Evolutionary conservation across 1,140 invertebrate genomes (phyloP).

Genomic region (Micrasema minimum): DNA sequence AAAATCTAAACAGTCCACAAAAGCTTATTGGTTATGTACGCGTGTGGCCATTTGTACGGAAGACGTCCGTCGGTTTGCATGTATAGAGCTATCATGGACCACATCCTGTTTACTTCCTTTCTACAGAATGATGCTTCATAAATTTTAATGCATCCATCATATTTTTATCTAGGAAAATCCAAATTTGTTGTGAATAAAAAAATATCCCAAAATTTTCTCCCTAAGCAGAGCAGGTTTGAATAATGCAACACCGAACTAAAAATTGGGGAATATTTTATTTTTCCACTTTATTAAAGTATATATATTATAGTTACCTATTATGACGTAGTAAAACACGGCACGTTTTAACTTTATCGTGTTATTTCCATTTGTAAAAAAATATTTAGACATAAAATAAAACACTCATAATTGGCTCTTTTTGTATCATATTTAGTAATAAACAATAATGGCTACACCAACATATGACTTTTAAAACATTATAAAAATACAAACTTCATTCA

Average conservation of each 20-base stretch:
- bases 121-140: slow-evolving; percentile 44
- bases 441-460: slow-evolving; percentile 17
- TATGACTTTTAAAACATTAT: background rate
- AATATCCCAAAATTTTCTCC: background rate
- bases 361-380: background rate
- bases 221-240: background rate
- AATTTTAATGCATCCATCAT: slow-evolving; percentile 51
- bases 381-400: background rate
- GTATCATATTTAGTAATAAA: slow-evolving; percentile 6
- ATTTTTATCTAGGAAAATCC: slow-evolving; percentile 1
- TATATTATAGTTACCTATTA: background rate
- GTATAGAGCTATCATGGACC: slow-evolving; percentile 20
- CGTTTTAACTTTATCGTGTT: background rate
- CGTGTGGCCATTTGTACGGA: slow-evolving; percentile 16
- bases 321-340: background rate
- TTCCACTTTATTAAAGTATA: background rate
- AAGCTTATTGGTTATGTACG: slow-evolving; percentile 38
- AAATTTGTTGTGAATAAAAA: slow-evolving; percentile 10
- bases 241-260: background rate
- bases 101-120: slow-evolving; percentile 46
- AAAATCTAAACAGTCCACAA: slow-evolving; percentile 39
- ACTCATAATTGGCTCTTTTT: background rate
- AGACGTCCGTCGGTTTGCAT: slow-evolving; percentile 16
- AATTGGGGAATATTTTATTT: background rate
- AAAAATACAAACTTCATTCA: background rate